Evolutionary conservation across 2,797 vertebrate genomes (phyloP).

Genomic region (Ambastaia sidthimunki): DNA sequence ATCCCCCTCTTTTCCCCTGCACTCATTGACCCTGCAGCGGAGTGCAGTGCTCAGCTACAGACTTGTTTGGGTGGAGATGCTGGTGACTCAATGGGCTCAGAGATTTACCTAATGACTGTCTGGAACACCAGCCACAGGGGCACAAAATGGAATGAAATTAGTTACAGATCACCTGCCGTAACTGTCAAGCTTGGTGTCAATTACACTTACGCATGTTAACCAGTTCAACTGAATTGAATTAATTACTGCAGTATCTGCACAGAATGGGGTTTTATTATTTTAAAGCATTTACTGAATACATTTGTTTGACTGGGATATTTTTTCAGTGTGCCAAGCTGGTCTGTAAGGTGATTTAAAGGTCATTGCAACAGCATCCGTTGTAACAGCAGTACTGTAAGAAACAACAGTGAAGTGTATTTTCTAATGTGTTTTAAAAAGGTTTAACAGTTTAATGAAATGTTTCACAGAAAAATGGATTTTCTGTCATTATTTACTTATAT

Average conservation of each 20-base stretch:
- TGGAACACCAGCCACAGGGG: conserved; percentile 41
- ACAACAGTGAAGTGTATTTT: neutral
- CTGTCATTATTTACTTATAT: no score
- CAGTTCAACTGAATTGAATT: conserved; percentile 32
- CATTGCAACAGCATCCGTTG: conserved; percentile 30
- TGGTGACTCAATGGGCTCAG: conserved; percentile 43
- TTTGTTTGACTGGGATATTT: neutral
- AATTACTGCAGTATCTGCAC: conserved; percentile 30
- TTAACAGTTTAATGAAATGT: no score
- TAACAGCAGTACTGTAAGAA: neutral
- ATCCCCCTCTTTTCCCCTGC: conserved; percentile 53
- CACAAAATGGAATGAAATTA: conserved; percentile 35
- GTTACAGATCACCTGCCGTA: conserved; percentile 47
- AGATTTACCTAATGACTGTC: conserved; percentile 52
- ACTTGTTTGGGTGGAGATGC: conserved; percentile 56
- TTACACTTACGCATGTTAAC: conserved; percentile 40
- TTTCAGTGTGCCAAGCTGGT: neutral
- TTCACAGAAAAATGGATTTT: no score
- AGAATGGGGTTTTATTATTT: neutral
- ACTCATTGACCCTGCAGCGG: conserved; percentile 58
- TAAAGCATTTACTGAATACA: conserved; percentile 12
- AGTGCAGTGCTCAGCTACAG: conserved; percentile 42
- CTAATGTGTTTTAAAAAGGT: no score
- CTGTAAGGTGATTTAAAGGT: conserved; percentile 39
- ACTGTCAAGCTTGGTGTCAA: conserved; percentile 44